Base-by-base conservation (phyloP, 2,113 vertebrate genomes). In the Syngnathus typhle region DNA sequence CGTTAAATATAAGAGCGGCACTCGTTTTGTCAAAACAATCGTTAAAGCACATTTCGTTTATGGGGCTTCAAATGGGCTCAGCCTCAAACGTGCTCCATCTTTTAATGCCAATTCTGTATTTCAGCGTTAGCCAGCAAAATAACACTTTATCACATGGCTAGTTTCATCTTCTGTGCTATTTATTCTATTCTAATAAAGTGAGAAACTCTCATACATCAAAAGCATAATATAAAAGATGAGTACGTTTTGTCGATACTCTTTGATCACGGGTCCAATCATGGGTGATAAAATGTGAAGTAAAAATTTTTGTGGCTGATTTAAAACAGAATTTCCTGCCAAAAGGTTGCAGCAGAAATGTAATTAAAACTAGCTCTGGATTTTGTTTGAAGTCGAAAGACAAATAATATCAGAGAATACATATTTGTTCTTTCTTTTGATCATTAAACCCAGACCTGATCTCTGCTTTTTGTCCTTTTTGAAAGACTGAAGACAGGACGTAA, bases 11-110 rank as follows among this genome's bases (percentile, higher is more conserved):
- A 55, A 55, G 5, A 55, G 54, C 10, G 23, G 12, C n/a, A 21
- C 54, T 56, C 32, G 27, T 12, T 56, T 56, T 56, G 54, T 56
- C 54, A 56, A 56, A 56, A 56, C 54, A 56, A 23, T 56, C 54
- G 10, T 54, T 54, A 54, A 54, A 23, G 51, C 19, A 54, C 9
- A 10, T 54, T 54, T 54, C 9, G 51, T 54, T 54, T 54, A 54
- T 54, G 0, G 9, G n/a, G n/a, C 51, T 54, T 54, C 23, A 54
- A 54, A 54, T 11, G 8, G n/a, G 51, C 19, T 52, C 19, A 52
- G 19, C 23, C 52, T 27, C 11, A 3, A 55, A 23, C 52, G 23
- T 55, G 21, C 52, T 12, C 52, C 21, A 23, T 56, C 23, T 56
- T 56, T 55, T 13, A 23, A 12, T 55, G 11, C 5, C 23, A 32